Percentiles rank a stretch among this genome's conserved stretches.
Conservation (phyloP, 2,113 vertebrate genomes). For the Eolophus roseicapilla region DNA sequence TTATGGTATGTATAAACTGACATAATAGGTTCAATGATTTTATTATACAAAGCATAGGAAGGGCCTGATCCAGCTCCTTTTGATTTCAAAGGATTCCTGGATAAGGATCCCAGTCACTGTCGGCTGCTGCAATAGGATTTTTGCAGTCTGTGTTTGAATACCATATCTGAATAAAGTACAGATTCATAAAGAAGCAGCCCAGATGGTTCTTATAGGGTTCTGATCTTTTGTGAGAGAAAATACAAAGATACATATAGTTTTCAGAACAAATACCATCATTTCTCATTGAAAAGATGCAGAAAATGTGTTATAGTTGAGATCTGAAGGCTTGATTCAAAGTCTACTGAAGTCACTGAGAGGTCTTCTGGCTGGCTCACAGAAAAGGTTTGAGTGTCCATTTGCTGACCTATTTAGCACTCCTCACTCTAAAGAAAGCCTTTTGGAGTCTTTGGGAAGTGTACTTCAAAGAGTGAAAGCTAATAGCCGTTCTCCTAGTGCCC, state of each 20-base stretch:
- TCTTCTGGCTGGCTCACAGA: neutral
- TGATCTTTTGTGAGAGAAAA: conserved; percentile 52
- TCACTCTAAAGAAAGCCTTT: neutral
- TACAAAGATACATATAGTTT: conserved; percentile 23
- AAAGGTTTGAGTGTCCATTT: neutral
- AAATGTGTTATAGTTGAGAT: neutral
- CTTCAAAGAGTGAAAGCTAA: neutral
- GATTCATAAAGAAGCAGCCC: neutral
- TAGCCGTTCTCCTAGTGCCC: neutral
- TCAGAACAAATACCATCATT: neutral
- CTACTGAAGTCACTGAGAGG: neutral
- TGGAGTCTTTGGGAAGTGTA: neutral
- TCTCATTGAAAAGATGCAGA: conserved; percentile 2
- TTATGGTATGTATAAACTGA: neutral
- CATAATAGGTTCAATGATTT: neutral
- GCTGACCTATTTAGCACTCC: neutral
- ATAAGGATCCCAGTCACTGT: neutral
- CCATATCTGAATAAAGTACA: neutral
- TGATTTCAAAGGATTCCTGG: neutral
- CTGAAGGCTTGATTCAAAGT: conserved; percentile 10
- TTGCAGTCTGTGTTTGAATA: neutral
- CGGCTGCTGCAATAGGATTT: neutral
- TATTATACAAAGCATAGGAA: neutral
- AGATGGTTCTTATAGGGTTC: conserved; percentile 18
- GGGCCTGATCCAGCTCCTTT: neutral